Evolutionary conservation across 1,140 invertebrate species (phyloP).

Genomic region (Tetraneura akinire): DNA sequence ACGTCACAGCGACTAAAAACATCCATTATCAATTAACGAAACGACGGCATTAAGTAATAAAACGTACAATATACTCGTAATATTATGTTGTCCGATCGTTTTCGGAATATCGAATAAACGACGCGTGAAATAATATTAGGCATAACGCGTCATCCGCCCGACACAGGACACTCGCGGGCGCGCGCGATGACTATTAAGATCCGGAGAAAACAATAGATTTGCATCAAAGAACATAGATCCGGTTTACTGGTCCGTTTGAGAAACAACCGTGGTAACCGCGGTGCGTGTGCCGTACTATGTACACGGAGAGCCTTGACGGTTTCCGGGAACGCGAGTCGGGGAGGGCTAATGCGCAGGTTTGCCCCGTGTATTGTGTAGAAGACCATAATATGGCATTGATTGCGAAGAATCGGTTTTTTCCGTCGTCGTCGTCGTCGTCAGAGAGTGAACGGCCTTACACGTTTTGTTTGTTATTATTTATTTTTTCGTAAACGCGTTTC

Average conservation of each 20-base stretch:
- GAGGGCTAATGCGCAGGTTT: too few relatives aligned
- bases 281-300: neutral
- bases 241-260: constrained; percentile 39
- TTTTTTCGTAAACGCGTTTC: neutral
- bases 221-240: constrained; percentile 33
- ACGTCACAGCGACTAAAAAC: neutral
- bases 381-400: constrained; percentile 33
- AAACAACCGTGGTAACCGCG: neutral
- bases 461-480: neutral
- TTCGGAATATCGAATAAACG: constrained; percentile 20
- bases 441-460: constrained; percentile 39
- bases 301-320: constrained; percentile 41
- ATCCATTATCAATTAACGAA: neutral
- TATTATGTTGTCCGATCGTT: neutral
- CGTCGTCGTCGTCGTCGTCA: neutral
- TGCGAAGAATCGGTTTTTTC: constrained; percentile 31
- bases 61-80: neutral
- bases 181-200: constrained; percentile 33
- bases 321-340: constrained; percentile 34
- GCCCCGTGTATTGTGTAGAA: neutral
- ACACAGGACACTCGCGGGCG: neutral
- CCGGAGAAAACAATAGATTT: constrained; percentile 48
- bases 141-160: constrained; percentile 16
- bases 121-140: neutral
- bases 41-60: constrained; percentile 4